These are phyloP conservation scores for Marronus borbonicus DNA, from an alignment of 2,888 invertebrate species.

Conservation along the genomic window DNA sequence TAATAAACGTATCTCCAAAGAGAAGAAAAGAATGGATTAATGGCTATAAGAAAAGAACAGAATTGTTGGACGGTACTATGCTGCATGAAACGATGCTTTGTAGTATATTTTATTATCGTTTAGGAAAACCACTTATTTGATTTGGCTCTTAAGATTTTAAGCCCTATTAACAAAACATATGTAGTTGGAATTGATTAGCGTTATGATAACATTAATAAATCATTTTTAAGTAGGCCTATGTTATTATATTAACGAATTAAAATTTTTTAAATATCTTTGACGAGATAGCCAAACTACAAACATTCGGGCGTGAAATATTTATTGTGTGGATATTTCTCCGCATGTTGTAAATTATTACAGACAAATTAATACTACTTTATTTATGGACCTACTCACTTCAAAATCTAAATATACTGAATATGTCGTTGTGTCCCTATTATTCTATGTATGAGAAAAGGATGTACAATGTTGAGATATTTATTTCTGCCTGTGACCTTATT, in stretches of 20 bases:
- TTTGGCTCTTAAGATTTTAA: not conserved
- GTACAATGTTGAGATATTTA: constrained; percentile 4
- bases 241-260: constrained; percentile 30
- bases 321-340: constrained; percentile 20
- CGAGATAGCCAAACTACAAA: constrained; percentile 32
- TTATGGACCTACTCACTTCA: constrained; percentile 19
- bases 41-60: no score
- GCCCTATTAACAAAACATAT: not conserved
- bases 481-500: not conserved
- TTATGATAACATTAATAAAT: constrained; percentile 39
- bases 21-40: no score
- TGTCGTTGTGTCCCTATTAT: not conserved
- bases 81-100: no score
- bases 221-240: constrained; percentile 36
- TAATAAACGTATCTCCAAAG: no score
- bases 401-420: constrained; percentile 16
- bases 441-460: not conserved
- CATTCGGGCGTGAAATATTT: constrained; percentile 28
- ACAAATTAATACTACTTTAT: constrained; percentile 37
- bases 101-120: no score
- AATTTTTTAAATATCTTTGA: constrained; percentile 26
- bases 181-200: constrained; percentile 2
- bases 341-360: constrained; percentile 30
- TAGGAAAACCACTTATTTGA: not conserved
- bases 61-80: no score